phyloP scores from a whole-genome alignment of 1,140 invertebrate species.

The Conus ventricosus region DNA sequence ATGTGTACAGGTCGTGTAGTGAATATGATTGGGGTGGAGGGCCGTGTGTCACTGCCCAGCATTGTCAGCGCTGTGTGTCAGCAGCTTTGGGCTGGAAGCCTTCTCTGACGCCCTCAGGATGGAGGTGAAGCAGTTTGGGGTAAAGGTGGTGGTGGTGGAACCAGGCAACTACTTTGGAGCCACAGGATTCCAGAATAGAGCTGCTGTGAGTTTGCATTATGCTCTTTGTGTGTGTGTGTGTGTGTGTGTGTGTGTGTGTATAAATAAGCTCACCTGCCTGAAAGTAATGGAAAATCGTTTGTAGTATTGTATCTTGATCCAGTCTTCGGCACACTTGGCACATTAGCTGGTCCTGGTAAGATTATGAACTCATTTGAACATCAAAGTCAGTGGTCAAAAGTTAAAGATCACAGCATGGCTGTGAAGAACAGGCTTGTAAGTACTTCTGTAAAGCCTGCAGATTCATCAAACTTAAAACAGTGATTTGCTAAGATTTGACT shows the following conservation, averaged over 20 bases:
- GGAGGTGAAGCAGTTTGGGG: constrained; percentile 72
- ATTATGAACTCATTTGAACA: too few species aligned
- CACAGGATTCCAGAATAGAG: constrained; percentile 55
- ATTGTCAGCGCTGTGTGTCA: constrained; percentile 85
- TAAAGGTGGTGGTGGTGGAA: constrained; percentile 71
- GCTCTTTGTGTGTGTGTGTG: not conserved
- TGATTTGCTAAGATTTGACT: not conserved
- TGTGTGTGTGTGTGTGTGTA: too few species aligned
- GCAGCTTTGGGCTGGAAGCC: constrained; percentile 84
- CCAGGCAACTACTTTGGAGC: constrained; percentile 64
- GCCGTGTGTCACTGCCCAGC: constrained; percentile 82
- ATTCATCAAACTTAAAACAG: not conserved
- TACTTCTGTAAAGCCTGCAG: too few species aligned
- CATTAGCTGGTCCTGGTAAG: too few species aligned
- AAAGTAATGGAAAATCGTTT: not conserved
- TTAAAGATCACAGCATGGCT: too few species aligned
- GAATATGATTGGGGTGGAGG: constrained; percentile 89
- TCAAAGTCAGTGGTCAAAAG: too few species aligned
- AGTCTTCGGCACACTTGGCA: too few species aligned
- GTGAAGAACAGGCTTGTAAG: too few species aligned
- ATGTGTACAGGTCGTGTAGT: constrained; percentile 80
- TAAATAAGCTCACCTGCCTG: not conserved
- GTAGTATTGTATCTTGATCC: not conserved
- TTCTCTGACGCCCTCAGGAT: constrained; percentile 69
- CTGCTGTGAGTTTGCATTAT: constrained; percentile 35